phyloP scores from a whole-genome alignment of 2,888 invertebrate species.

The Acanthopleura granulata region DNA sequence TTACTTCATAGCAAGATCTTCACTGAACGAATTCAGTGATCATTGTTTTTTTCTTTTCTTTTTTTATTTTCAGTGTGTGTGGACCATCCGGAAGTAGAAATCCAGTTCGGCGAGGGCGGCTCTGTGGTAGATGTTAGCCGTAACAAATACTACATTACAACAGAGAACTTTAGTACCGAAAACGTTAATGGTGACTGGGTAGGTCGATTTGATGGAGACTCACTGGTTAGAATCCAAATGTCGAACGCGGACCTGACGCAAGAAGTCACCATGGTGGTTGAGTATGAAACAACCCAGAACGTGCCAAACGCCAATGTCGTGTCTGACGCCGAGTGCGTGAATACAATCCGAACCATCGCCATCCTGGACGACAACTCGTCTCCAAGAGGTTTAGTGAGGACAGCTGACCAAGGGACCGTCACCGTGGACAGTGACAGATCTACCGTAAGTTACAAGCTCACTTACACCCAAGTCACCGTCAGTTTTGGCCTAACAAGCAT shows the following conservation, averaged over 20 bases:
- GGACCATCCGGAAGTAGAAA: not conserved
- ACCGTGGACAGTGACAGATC: not conserved
- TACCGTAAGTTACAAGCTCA: not conserved
- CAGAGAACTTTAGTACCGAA: slow-evolving; percentile 13
- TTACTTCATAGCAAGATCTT: no score
- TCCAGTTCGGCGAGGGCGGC: not conserved
- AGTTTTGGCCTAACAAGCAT: no score
- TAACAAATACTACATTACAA: not conserved
- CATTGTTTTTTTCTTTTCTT: no score
- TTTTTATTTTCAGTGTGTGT: not conserved
- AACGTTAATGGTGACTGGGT: not conserved
- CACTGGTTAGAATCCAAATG: not conserved
- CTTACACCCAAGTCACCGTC: no score
- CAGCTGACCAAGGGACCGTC: not conserved
- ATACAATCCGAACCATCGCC: not conserved
- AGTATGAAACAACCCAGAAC: not conserved
- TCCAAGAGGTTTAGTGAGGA: not conserved
- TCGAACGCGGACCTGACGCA: not conserved
- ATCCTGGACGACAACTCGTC: not conserved
- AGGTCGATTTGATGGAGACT: not conserved
- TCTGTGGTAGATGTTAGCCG: not conserved
- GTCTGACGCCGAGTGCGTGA: slow-evolving; percentile 4
- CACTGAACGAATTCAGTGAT: no score
- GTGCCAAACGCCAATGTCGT: not conserved
- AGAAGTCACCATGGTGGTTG: not conserved